A percentile compares a stretch with the other conserved stretches of the same genome.
Evolutionary conservation across 1,140 invertebrate species (phyloP).

Genomic region (Microplitis mediator): DNA sequence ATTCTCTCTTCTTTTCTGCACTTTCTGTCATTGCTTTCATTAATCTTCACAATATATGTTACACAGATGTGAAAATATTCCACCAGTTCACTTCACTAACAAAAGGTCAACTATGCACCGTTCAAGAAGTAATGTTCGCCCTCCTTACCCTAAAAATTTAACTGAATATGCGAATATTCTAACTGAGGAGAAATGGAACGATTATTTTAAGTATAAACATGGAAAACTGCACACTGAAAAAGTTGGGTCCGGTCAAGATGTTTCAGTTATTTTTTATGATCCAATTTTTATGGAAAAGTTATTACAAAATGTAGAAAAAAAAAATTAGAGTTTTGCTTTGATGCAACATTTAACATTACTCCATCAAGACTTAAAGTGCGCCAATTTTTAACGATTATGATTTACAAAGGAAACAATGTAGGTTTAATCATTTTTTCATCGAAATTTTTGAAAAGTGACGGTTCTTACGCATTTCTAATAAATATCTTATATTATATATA

Average conservation of each 20-base stretch:
- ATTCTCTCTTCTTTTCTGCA: too few relatives aligned
- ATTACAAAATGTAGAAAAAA: not conserved
- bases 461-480: too few relatives aligned
- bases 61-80: too few relatives aligned
- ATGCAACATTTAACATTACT: not conserved
- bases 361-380: not conserved
- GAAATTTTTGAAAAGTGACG: too few relatives aligned
- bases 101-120: too few relatives aligned
- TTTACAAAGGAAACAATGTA: too few relatives aligned
- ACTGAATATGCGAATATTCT: not conserved
- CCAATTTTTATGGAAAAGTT: not conserved
- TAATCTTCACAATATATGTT: too few relatives aligned
- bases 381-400: too few relatives aligned
- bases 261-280: not conserved
- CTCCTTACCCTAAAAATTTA: not conserved
- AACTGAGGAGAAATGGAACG: not conserved
- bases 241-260: not conserved
- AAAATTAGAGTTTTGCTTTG: not conserved
- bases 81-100: too few relatives aligned
- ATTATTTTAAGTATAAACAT: not conserved
- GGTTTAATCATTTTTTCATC: too few relatives aligned
- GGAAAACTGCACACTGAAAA: not conserved
- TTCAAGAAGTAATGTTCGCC: not conserved
- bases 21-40: too few relatives aligned
- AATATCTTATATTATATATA: not conserved